Percentiles rank a stretch among this genome's conserved stretches.
Conservation (phyloP, 2,797 vertebrate species). For the Synaphobranchus kaupii region DNA sequence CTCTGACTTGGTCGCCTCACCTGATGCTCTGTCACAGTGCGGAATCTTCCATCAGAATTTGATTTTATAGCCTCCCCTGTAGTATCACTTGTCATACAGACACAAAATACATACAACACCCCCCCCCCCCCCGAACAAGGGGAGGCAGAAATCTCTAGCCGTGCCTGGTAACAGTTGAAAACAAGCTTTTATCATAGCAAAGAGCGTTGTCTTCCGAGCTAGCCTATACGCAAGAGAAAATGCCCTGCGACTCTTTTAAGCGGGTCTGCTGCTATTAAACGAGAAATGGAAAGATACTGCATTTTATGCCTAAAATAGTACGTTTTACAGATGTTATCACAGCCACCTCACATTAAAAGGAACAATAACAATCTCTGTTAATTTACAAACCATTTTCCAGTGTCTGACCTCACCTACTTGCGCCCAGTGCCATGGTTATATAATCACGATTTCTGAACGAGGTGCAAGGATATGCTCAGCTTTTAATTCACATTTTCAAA, state of each 20-base stretch:
- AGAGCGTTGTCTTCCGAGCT: not conserved
- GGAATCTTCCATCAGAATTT: not conserved
- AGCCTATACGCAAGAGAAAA: not conserved
- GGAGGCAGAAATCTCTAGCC: not conserved
- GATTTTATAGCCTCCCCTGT: not conserved
- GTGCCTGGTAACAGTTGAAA: not conserved
- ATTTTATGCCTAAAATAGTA: not conserved
- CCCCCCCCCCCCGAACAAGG: not conserved
- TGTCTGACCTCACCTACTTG: conserved; percentile 20
- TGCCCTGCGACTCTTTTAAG: not conserved
- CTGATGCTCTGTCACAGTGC: conserved; percentile 10
- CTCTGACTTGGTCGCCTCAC: conserved; percentile 5
- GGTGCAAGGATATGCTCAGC: conserved; percentile 21
- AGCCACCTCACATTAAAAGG: not conserved
- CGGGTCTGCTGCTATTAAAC: not conserved
- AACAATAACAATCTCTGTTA: not conserved
- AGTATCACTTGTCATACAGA: not conserved
- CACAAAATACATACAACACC: not conserved
- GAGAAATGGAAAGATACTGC: not conserved
- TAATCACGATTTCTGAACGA: conserved; percentile 15
- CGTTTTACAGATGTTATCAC: not conserved
- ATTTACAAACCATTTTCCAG: not conserved
- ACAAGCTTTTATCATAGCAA: not conserved
- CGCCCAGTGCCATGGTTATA: not conserved
- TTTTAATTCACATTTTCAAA: conserved; percentile 50